phyloP scores from a whole-genome alignment of 2,113 vertebrate species.

The Lutjanus erythropterus region DNA sequence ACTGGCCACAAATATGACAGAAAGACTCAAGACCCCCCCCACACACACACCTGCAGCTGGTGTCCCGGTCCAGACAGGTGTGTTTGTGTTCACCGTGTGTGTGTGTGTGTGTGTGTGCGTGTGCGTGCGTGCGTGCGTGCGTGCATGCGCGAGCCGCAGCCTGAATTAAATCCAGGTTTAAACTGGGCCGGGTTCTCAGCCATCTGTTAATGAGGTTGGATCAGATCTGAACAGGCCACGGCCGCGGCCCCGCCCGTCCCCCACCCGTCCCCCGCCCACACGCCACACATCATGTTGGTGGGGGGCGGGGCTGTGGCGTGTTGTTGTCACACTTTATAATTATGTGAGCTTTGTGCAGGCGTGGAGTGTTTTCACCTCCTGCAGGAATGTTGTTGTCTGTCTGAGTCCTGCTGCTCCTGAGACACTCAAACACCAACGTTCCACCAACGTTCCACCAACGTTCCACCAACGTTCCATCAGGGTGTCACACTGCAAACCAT shows the following conservation, averaged over 20 bases:
- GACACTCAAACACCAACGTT: neutral
- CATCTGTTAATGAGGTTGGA: slow-evolving; percentile 49
- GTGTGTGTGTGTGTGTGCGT: slow-evolving; percentile 25
- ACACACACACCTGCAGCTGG: neutral
- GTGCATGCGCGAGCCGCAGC: slow-evolving; percentile 42
- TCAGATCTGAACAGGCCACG: slow-evolving; percentile 52
- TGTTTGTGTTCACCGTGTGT: slow-evolving; percentile 39
- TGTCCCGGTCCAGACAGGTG: slow-evolving; percentile 16
- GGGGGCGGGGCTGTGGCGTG: neutral
- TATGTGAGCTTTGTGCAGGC: slow-evolving; percentile 40
- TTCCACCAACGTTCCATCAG: neutral
- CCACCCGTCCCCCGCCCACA: no score
- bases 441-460: neutral
- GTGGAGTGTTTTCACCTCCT: slow-evolving; percentile 44
- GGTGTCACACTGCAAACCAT: no score
- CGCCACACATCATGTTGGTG: no score
- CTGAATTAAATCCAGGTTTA: slow-evolving; percentile 67
- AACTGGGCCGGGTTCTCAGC: slow-evolving; percentile 31
- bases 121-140: slow-evolving; percentile 29
- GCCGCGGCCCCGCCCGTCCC: neutral
- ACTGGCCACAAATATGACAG: neutral
- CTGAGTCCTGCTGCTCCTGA: slow-evolving; percentile 18
- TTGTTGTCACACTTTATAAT: slow-evolving; percentile 55
- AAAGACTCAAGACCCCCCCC: neutral
- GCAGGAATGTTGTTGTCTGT: slow-evolving; percentile 57